These are phyloP conservation scores for Cyclargus thomasi DNA, from an alignment of 1,140 invertebrate genomes.

Conservation along the genomic window DNA sequence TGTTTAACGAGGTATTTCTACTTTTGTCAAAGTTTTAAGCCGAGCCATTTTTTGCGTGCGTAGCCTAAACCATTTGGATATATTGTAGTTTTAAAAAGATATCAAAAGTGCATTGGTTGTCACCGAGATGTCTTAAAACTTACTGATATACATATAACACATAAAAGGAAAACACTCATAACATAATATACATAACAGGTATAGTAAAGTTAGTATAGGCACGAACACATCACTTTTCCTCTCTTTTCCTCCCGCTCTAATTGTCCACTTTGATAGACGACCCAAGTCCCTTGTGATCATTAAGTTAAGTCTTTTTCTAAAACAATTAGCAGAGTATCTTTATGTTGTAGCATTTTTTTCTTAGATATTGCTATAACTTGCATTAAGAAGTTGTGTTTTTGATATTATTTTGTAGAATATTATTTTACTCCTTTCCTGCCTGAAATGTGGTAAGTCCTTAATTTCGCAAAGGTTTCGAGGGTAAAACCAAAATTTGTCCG, in stretches of 20 bases:
- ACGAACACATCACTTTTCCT: neutral
- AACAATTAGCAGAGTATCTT: neutral
- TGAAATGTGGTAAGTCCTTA: neutral
- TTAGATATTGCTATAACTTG: neutral
- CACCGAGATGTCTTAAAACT: too few relatives aligned
- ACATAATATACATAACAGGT: too few relatives aligned
- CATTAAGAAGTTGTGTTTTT: neutral
- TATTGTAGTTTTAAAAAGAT: too few relatives aligned
- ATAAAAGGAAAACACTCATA: too few relatives aligned
- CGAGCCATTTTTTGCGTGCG: too few relatives aligned
- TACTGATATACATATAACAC: too few relatives aligned
- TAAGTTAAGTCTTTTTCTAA: neutral
- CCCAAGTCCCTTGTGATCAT: neutral
- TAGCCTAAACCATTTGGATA: too few relatives aligned
- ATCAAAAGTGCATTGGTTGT: too few relatives aligned
- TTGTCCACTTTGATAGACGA: conserved; percentile 2
- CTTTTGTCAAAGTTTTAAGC: too few relatives aligned
- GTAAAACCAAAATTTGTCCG: neutral
- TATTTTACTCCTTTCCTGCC: neutral
- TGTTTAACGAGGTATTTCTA: too few relatives aligned
- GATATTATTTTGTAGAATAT: neutral
- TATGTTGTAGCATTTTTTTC: neutral
- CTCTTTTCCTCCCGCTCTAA: conserved; percentile 3
- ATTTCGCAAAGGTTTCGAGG: neutral
- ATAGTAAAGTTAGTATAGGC: too few relatives aligned